Base-by-base conservation (phyloP, 1,140 invertebrate genomes). In the Drosophila orosa region DNA sequence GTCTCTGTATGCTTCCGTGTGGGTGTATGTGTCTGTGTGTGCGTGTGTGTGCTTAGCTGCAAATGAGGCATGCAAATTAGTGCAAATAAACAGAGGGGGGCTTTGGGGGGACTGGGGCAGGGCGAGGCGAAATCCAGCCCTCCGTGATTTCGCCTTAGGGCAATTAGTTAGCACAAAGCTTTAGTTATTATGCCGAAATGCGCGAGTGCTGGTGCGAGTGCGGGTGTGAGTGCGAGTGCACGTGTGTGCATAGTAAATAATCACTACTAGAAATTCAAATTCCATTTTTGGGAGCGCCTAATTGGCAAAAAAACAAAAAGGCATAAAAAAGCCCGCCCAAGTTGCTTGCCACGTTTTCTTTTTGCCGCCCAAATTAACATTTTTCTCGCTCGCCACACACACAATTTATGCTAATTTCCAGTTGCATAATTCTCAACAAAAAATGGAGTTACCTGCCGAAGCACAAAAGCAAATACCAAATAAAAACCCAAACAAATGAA, bases 121-220 rank as follows among this genome's bases (percentile, higher is more conserved):
- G n/a, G n/a, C n/a, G 22, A 6, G 17, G 39, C 25, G 31, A 22
- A 31, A 5, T 40, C 44, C 37, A 35, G 27, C 60, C 37, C 59
- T 55, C 59, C 40, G 50, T 47, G 59, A 65, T 74, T 78, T 50
- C 35, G 79, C 79, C 79, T 82, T 73, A 60, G 55, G 79, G 83
- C 83, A 86, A 87, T 87, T 87, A 87, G 83, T 86, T 86, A 79
- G 75, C 83, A 87, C 67, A 83, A 86, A 72, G 75, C 83, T 77
- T 83, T 82, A 82, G 83, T 87, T 83, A 87, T 83, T 79, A 87
- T 83, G 66, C 83, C 75, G 56, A 79, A 79, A 62, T 69, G 83
- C 72, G 42, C 25, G 45, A 27, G 58, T 54, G 45, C 62, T 29
- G 22, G 29, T 35, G 59, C n/a, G 40, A 22, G 54, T 22, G 40